Base-by-base conservation (phyloP, 2,797 vertebrate species). In the Anabas testudineus region DNA sequence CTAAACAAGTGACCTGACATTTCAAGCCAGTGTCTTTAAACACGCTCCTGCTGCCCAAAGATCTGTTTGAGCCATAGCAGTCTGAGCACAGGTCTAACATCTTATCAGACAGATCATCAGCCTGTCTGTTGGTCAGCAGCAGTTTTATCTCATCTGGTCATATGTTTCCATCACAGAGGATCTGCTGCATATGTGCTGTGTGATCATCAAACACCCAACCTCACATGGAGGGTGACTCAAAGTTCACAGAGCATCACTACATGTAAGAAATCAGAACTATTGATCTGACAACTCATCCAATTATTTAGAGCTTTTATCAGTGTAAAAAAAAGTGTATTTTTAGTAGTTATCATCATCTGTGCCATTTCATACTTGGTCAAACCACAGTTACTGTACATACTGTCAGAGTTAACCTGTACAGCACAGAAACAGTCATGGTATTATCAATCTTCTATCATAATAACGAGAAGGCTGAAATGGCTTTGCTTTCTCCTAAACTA, bases 81-180 rank as follows among this genome's bases (percentile, higher is more conserved):
- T 36, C 55, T 15, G 19, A 63, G 19, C 3, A 45, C 41, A 47
- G 32, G 9, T 60, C 1, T n/a, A 32, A 28, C 63, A 56, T 54
- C n/a, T 56, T 66, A 74, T 71, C 60, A 72, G 18, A 67, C 30
- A 36, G 9, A 56, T 58, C n/a, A 54, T 19, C 61, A 49, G 62
- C 58, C 37, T 16, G 21, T 72, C 47, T 51, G 37, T 36, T 45
- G 21, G 28, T 68, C 24, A 68, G 34, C 45, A 59, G 8, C 42
- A 51, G 22, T 52, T 74, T 77, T 69, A 78, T 77, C 65, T 80
- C 24, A 58, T 81, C 59, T 75, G 55, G 21, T 80, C 54, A 28
- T 24, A 53, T 67, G 68, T 89, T 88, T 83, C 57, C 82, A 87
- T 69, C 57, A 75, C 78, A 76, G 61, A 62, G 56, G 56, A 81